Evolutionary conservation across 2,113 vertebrate genomes (phyloP), one percentile per base, ranked within the genome.

Genomic region (Burhinus bistriatus): DNA sequence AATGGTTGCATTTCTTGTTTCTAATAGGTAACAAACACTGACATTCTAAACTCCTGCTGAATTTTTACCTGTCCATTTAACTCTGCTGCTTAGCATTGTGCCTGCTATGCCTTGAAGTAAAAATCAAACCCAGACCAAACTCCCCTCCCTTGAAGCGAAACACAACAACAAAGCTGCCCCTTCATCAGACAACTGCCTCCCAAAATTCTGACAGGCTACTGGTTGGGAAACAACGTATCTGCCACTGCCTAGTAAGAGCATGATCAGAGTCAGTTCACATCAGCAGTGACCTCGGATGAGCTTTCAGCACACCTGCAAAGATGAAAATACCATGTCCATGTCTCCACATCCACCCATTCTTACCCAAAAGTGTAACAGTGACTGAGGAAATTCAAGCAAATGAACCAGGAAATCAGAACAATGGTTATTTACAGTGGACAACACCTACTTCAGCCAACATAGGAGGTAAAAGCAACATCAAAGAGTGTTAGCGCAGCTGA

Each of bases 401-500:
- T 9, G 32, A 86, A 62, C 12, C 70, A 76, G 81, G 89, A 97
- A 97, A 51, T 6, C 54, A 93, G 45, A 89, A 94, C 87, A 95
- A 93, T 89, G 18, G 77, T 82, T 95, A 79, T 87, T 95, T 92
- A 91, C 29, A 58, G 26, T 15, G 26, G 61, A 55, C 49, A 93
- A 54, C 95, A 96, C 90, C 93, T 95, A 89, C 12, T 88, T 29
- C 54, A 88, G 87, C 70, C 90, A 95, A 89, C 38, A 47, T 0
- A 82, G 17, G 73, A 89, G 77, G 54, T 38, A 84, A 87, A 83
- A 76, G 73, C 73, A 76, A 47, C 83, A 93, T 94, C 86, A 95
- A 95, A 94, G 87, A 38, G 38, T 75, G 81, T 94, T 92, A 94
- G 81, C 58, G 80, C 94, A 97, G 89, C 94, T 92, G 95, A 82